Percentiles rank a stretch among this genome's conserved stretches.
Conservation (phyloP, 2,888 invertebrate species). For the Nasonia oneida region DNA sequence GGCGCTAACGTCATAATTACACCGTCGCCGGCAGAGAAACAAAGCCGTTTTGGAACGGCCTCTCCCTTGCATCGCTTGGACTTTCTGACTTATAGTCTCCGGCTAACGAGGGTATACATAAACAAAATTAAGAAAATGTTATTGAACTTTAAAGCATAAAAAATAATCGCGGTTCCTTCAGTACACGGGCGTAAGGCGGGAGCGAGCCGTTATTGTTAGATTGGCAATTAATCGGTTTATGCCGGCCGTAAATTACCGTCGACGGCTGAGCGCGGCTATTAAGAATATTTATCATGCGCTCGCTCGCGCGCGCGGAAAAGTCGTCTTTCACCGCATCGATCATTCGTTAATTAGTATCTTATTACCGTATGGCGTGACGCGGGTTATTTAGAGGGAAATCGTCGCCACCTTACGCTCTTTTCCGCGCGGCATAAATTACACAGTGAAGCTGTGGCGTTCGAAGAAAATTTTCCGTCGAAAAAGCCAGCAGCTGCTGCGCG, state of each 20-base stretch:
- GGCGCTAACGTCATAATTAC: constrained; percentile 71
- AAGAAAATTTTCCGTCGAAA: background rate
- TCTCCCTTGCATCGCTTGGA: too few relatives aligned
- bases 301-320: background rate
- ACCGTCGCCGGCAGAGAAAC: background rate
- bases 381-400: background rate
- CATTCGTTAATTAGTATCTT: background rate
- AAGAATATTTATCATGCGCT: constrained; percentile 8
- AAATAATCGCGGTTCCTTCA: too few relatives aligned
- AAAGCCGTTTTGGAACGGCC: too few relatives aligned
- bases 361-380: background rate
- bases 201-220: background rate
- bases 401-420: background rate
- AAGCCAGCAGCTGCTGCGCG: background rate
- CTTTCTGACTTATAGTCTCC: background rate
- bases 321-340: background rate
- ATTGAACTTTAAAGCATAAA: too few relatives aligned
- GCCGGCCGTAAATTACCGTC: constrained; percentile 1
- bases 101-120: too few relatives aligned
- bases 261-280: background rate
- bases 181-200: background rate
- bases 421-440: background rate
- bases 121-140: too few relatives aligned
- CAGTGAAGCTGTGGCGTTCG: background rate
- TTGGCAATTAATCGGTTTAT: constrained; percentile 21